Percentiles rank a stretch among this genome's conserved stretches.
phyloP scores from a whole-genome alignment of 2,888 invertebrate species.

The Heliothis peltigera region DNA sequence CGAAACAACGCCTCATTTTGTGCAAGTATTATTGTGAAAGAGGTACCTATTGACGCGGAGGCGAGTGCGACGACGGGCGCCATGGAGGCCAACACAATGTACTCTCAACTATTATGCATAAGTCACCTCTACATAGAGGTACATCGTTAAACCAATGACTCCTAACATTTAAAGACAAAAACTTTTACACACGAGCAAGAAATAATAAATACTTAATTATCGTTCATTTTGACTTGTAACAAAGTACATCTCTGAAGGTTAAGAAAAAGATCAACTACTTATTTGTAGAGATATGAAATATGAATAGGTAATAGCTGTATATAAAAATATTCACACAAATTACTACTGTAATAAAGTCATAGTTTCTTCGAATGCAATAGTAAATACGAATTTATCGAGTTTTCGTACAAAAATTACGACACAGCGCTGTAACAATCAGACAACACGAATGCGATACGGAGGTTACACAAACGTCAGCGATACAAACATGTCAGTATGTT shows the following conservation, averaged over 20 bases:
- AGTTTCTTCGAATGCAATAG: slow-evolving; percentile 48
- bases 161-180: slow-evolving; percentile 42
- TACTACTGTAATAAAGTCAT: slow-evolving; percentile 30
- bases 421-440: slow-evolving; percentile 50
- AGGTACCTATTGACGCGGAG: slow-evolving; percentile 78
- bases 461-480: slow-evolving; percentile 42
- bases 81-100: slow-evolving; percentile 72
- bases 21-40: slow-evolving; percentile 87
- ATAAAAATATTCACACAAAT: slow-evolving; percentile 8
- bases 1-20: slow-evolving; percentile 84
- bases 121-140: slow-evolving; percentile 41
- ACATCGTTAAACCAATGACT: slow-evolving; percentile 39
- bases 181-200: slow-evolving; percentile 32
- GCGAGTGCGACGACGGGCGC: slow-evolving; percentile 72
- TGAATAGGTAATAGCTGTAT: slow-evolving; percentile 16
- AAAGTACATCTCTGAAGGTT: slow-evolving; percentile 42
- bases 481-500: slow-evolving; percentile 48
- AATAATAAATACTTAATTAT: slow-evolving; percentile 41
- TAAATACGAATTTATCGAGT: slow-evolving; percentile 50
- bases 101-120: slow-evolving; percentile 62
- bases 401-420: slow-evolving; percentile 54
- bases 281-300: slow-evolving; percentile 10
- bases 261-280: slow-evolving; percentile 33
- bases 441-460: slow-evolving; percentile 52
- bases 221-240: slow-evolving; percentile 34